These are phyloP conservation scores for Poecilia velifera DNA, from an alignment of 2,797 vertebrate genomes.

Conservation along the genomic window DNA sequence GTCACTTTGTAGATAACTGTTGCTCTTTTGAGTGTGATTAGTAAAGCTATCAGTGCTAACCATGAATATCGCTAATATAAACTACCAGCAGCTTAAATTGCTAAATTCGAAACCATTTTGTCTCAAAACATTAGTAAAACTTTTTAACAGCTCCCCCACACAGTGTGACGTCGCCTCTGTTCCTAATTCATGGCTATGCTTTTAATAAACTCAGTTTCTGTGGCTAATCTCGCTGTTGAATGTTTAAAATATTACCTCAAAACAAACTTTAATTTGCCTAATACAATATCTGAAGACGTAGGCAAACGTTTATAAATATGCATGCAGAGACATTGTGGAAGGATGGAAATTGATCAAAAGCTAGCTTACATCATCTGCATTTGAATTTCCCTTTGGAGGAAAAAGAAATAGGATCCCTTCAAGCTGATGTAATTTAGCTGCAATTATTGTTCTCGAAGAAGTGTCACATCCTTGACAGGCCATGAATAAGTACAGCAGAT, in stretches of 20 bases:
- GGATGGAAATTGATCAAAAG: neutral
- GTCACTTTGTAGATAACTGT: too few relatives aligned
- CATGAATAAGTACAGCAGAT: neutral
- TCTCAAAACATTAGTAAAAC: neutral
- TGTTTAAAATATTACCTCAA: neutral
- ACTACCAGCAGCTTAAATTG: neutral
- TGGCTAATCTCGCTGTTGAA: neutral
- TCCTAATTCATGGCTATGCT: neutral
- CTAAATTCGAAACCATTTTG: neutral
- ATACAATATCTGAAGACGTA: neutral
- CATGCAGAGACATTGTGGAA: neutral
- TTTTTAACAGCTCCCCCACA: neutral
- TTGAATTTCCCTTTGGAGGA: neutral
- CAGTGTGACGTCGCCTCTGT: neutral
- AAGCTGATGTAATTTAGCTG: neutral
- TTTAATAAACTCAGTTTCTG: neutral
- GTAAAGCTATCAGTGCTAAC: neutral
- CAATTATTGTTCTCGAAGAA: neutral
- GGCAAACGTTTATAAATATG: neutral
- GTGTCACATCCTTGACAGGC: neutral
- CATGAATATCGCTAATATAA: neutral
- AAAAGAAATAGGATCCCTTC: neutral
- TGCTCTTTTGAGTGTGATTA: neutral
- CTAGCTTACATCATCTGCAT: neutral
- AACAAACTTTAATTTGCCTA: neutral